phyloP scores from a whole-genome alignment of 2,113 vertebrate genomes.

The Hystrix brachyura region DNA sequence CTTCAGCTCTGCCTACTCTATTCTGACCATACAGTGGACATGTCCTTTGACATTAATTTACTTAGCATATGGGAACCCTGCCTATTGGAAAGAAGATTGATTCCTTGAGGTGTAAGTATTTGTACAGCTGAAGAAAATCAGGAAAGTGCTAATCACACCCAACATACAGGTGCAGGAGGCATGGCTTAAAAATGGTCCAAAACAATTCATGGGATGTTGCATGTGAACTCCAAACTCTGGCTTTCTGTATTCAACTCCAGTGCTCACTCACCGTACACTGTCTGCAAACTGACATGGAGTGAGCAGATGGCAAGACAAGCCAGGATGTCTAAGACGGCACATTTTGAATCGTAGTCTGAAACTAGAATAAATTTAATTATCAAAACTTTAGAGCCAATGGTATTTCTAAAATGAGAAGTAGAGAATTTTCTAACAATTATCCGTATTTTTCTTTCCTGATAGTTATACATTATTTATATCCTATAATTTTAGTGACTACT shows the following conservation, averaged over 20 bases:
- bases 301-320: background rate
- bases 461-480: background rate
- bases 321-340: background rate
- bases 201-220: background rate
- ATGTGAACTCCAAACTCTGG: conserved; percentile 1
- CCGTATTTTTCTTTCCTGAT: background rate
- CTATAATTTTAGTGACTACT: background rate
- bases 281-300: background rate
- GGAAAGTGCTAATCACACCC: background rate
- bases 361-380: conserved; percentile 48
- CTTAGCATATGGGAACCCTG: background rate
- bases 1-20: background rate
- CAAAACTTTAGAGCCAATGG: conserved; percentile 24
- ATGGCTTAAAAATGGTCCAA: background rate
- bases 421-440: background rate
- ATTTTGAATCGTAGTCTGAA: conserved; percentile 69
- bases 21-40: background rate
- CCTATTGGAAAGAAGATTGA: background rate
- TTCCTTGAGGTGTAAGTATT: background rate
- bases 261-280: background rate
- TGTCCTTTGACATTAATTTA: background rate
- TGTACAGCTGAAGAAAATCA: background rate
- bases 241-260: background rate
- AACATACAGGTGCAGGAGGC: background rate
- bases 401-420: conserved; percentile 54